Percentiles rank a stretch among this genome's conserved stretches.
Conservation (phyloP, 2,888 invertebrate genomes). For the Saturnia pavonia region DNA sequence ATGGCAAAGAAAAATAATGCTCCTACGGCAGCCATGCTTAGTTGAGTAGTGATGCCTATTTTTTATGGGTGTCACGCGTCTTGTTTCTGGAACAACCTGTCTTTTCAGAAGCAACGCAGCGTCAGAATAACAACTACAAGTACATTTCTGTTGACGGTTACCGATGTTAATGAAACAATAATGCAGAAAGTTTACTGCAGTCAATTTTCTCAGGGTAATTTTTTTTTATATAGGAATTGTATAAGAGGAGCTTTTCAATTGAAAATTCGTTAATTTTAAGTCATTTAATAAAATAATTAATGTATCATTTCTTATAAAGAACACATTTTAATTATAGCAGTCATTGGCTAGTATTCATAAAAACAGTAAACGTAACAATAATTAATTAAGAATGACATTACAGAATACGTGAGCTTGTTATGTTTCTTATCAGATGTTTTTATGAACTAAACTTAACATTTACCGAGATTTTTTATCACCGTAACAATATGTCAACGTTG, state of each 20-base stretch:
- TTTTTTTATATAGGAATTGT: background rate
- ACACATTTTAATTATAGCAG: conserved; percentile 73
- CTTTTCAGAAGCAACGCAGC: no score
- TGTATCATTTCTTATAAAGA: conserved; percentile 75
- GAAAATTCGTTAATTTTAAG: conserved; percentile 54
- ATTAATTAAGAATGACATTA: conserved; percentile 28
- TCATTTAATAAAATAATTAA: conserved; percentile 81
- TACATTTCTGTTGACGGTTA: no score
- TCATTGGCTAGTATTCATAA: conserved; percentile 59
- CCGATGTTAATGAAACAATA: no score
- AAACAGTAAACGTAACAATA: conserved; percentile 39
- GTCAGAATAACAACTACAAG: no score
- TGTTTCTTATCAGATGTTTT: background rate
- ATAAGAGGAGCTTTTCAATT: background rate
- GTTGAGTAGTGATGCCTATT: no score
- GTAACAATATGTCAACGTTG: background rate
- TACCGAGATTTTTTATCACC: conserved; percentile 13
- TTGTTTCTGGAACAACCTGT: no score
- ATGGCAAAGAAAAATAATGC: no score
- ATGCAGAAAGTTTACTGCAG: no score
- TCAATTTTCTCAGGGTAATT: no score
- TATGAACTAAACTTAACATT: background rate
- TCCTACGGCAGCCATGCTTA: no score
- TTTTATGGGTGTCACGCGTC: no score
- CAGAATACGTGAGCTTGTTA: conserved; percentile 30